Evolutionary conservation across 2,113 vertebrate genomes (phyloP).

Genomic region (Bubo blakistoni): DNA sequence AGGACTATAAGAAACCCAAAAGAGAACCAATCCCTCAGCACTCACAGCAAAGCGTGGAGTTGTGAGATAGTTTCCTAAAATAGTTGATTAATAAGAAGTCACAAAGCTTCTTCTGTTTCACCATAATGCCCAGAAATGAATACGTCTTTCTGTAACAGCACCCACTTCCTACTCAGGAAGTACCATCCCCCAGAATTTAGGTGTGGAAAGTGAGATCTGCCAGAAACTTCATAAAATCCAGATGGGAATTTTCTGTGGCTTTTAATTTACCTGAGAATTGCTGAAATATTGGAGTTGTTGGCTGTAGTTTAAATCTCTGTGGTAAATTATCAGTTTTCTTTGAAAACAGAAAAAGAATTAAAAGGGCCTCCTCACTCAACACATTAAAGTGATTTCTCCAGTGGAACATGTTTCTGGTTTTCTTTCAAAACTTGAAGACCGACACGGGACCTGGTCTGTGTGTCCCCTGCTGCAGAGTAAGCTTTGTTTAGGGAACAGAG

Average conservation of each 20-base stretch:
- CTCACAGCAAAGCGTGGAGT: background rate
- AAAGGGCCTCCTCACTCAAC: background rate
- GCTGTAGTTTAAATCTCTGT: background rate
- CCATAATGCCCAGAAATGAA: background rate
- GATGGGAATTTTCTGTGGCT: background rate
- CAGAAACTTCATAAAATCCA: background rate
- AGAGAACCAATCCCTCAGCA: background rate
- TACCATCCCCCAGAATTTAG: background rate
- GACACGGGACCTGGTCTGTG: background rate
- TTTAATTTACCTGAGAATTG: background rate
- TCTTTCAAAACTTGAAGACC: background rate
- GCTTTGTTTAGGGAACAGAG: background rate
- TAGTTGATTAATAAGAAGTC: background rate
- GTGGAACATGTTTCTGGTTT: background rate
- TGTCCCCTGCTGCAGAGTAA: background rate
- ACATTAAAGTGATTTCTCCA: background rate
- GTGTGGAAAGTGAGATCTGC: background rate
- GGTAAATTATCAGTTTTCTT: background rate
- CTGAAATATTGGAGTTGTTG: background rate
- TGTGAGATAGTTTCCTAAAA: background rate
- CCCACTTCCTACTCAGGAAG: background rate
- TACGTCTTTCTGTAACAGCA: background rate
- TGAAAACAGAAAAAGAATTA: background rate
- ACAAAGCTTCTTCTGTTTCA: background rate
- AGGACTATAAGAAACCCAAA: background rate